Evolutionary conservation across 2,888 invertebrate genomes (phyloP).

Genomic region (Cosmopolites sordidus): DNA sequence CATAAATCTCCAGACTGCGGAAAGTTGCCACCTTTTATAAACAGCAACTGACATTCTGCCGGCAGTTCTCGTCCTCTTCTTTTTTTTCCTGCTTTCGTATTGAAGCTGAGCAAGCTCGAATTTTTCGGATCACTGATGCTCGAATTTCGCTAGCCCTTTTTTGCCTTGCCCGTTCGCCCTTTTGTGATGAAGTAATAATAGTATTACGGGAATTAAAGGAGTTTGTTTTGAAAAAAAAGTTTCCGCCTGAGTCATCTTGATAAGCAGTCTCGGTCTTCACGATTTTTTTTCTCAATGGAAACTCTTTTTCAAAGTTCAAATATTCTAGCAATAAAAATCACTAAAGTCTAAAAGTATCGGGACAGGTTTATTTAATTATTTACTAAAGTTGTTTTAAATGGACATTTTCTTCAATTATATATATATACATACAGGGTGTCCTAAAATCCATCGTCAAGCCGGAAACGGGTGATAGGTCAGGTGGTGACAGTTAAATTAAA

Average conservation of each 20-base stretch:
- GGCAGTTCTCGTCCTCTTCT: conserved; percentile 13
- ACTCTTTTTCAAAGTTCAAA: too few relatives aligned
- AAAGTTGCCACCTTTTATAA: conserved; percentile 19
- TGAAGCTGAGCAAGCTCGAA: conserved; percentile 19
- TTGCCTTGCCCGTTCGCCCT: background rate
- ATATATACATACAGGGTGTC: too few relatives aligned
- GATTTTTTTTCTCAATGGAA: too few relatives aligned
- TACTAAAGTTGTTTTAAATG: too few relatives aligned
- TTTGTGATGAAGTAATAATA: conserved; percentile 1
- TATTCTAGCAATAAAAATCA: too few relatives aligned
- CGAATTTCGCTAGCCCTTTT: background rate
- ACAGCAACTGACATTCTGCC: conserved; percentile 10
- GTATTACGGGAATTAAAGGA: conserved; percentile 1
- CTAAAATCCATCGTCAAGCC: too few relatives aligned
- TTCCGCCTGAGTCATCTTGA: background rate
- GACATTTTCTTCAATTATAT: too few relatives aligned
- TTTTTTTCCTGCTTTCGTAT: conserved; percentile 4
- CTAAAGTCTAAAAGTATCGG: too few relatives aligned
- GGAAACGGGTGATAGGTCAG: too few relatives aligned
- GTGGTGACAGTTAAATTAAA: too few relatives aligned
- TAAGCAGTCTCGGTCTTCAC: background rate
- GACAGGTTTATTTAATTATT: too few relatives aligned
- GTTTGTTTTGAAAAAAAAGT: background rate
- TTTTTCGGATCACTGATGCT: conserved; percentile 18
- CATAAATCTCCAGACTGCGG: conserved; percentile 21